Percentiles rank a stretch among this genome's conserved stretches.
Evolutionary conservation across 30 jellyfish, hydroid and myxozoan genomes (phyloP).

Genomic region (Chironex yamaguchii): DNA sequence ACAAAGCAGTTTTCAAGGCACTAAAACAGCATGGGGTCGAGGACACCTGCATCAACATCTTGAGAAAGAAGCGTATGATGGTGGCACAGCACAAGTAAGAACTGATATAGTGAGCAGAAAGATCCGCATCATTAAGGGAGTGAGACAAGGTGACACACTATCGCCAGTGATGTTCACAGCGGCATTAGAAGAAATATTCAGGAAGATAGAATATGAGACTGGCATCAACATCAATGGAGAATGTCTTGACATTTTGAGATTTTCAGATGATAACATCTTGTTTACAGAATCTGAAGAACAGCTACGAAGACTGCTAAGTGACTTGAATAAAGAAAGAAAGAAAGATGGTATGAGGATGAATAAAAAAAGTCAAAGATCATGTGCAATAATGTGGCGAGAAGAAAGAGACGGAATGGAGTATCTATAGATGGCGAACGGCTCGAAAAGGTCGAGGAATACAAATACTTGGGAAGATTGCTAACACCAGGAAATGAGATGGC

Average conservation of each 20-base stretch:
- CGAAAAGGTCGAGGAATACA: constrained; percentile 57
- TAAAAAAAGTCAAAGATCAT: constrained; percentile 31
- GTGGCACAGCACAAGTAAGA: constrained; percentile 58
- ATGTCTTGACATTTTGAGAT: constrained; percentile 44
- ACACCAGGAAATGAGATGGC: constrained; percentile 65
- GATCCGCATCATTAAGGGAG: constrained; percentile 33
- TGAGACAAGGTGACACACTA: constrained; percentile 64
- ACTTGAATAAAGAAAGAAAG: constrained; percentile 23
- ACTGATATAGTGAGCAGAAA: constrained; percentile 29
- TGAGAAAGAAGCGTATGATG: constrained; percentile 29
- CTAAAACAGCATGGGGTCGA: constrained; percentile 32
- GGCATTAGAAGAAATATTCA: constrained; percentile 50
- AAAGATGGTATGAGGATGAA: constrained; percentile 56
- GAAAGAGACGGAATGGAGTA: background rate
- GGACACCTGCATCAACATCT: constrained; percentile 36
- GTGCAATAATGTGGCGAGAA: constrained; percentile 32
- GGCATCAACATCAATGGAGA: constrained; percentile 72
- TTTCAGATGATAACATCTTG: constrained; percentile 62
- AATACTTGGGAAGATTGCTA: constrained; percentile 44
- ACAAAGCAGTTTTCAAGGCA: constrained; percentile 26
- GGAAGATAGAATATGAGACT: constrained; percentile 32
- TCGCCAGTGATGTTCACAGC: constrained; percentile 53
- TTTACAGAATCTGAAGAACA: constrained; percentile 54
- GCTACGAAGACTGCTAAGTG: constrained; percentile 20
- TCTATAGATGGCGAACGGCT: constrained; percentile 43